These are phyloP conservation scores for Lineus longissimus DNA, from an alignment of 1,140 invertebrate species.

Conservation along the genomic window DNA sequence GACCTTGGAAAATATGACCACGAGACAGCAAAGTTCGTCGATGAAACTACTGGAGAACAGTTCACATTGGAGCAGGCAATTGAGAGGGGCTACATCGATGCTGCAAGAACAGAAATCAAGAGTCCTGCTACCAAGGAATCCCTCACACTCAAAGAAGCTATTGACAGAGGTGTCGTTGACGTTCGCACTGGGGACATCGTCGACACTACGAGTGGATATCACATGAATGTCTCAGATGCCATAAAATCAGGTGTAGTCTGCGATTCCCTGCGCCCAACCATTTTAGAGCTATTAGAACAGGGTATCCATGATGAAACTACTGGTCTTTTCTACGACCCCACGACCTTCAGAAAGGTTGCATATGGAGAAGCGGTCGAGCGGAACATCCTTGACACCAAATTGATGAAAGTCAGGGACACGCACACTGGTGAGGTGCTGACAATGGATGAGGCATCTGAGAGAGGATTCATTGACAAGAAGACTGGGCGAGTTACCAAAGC, in stretches of 20 bases:
- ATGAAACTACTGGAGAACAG: slow-evolving; percentile 1
- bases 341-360: slow-evolving; percentile 16
- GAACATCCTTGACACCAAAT: slow-evolving; percentile 61
- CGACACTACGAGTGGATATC: neutral
- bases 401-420: slow-evolving; percentile 57
- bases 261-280: neutral
- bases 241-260: neutral
- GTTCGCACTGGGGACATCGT: slow-evolving; percentile 28
- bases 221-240: neutral
- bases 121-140: neutral
- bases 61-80: neutral
- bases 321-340: slow-evolving; percentile 22
- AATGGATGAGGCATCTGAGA: slow-evolving; percentile 71
- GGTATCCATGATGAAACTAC: neutral
- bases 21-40: neutral
- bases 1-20: neutral
- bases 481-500: slow-evolving; percentile 76
- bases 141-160: slow-evolving; percentile 65
- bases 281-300: neutral
- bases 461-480: slow-evolving; percentile 73
- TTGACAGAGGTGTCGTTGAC: slow-evolving; percentile 39
- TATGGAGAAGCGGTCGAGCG: slow-evolving; percentile 59
- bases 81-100: slow-evolving; percentile 26
- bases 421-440: slow-evolving; percentile 62
- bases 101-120: neutral